Base-by-base conservation (phyloP, 2,888 invertebrate genomes). In the Unio delphinus region DNA sequence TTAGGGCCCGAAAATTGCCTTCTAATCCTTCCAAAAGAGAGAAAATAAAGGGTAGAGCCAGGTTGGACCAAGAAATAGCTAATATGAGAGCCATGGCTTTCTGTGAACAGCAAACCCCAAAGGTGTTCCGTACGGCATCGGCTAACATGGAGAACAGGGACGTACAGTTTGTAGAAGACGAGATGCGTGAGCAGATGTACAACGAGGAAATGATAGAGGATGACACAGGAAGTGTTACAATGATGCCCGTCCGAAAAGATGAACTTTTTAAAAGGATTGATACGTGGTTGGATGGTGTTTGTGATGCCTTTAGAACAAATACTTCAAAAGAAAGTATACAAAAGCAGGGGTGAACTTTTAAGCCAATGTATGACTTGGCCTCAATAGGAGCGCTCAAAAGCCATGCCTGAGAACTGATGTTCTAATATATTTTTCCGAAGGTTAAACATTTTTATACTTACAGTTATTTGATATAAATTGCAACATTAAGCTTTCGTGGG, bases 51-150 rank as follows among this genome's bases (percentile, higher is more conserved):
- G 83, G 84, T 55, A 80, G 80, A 26, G 84, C 84, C 11, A 68
- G 83, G 56, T 72, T 84, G 34, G 84, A 84, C 59, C 82, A 83
- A 60, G 84, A 84, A 73, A 78, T 84, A 80, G 84, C 84, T n/a
- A 84, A 83, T 65, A 75, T 82, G 72, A 73, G 76, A 69, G 84
- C 84, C 18, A 72, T 76, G 56, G 84, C 84, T n/a, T 84, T 84
- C 65, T 84, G 84, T 72, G 84, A 82, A 70, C 80, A 80, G 64
- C 81, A 84, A 73, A 69, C 77, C 4, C 77, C 78, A 20, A 78
- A 74, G 62, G 69, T 76, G 65, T 83, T 84, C 65, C 69, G 84
- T 64, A 82, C 81, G 20, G 84, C 84, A 26, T 84, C 84, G 0
- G 84, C 82, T 4, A 73, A 81, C 63, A 78, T 81, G 74, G 73